A percentile compares a stretch with the other conserved stretches of the same genome.
Conservation (phyloP, 2,888 invertebrate genomes). For the Machimus atricapillus region DNA sequence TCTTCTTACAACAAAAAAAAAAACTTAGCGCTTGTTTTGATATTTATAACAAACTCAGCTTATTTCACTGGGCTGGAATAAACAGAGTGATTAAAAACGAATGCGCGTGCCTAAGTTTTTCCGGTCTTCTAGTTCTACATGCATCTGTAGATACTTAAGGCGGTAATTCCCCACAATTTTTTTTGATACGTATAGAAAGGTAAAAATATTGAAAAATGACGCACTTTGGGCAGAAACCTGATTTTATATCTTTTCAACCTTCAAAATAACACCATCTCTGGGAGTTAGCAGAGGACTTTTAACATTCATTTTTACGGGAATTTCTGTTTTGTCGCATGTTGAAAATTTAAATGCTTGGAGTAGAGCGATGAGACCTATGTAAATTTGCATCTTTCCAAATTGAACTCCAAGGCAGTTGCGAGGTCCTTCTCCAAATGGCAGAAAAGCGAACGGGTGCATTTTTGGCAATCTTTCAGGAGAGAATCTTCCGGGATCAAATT, state of each 20-base stretch:
- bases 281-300: conserved; percentile 8
- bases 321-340: neutral
- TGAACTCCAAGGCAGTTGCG: conserved; percentile 39
- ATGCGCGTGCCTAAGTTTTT: too few species aligned
- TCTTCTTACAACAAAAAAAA: too few species aligned
- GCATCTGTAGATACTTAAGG: too few species aligned
- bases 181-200: neutral
- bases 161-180: neutral
- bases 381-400: conserved; percentile 41
- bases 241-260: conserved; percentile 40
- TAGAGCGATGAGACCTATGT: conserved; percentile 14
- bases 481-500: conserved; percentile 66
- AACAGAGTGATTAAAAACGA: too few species aligned
- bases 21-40: too few species aligned
- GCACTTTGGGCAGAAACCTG: neutral
- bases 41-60: too few species aligned
- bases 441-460: conserved; percentile 51
- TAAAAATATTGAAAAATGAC: neutral
- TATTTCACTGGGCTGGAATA: too few species aligned
- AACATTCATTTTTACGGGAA: conserved; percentile 13
- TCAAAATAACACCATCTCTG: conserved; percentile 40
- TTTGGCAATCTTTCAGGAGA: conserved; percentile 49
- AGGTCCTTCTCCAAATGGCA: conserved; percentile 57
- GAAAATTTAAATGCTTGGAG: conserved; percentile 15
- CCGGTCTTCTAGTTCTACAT: too few species aligned